phyloP scores from a whole-genome alignment of 2,113 vertebrate genomes.

The Paraplagusia blochii region DNA sequence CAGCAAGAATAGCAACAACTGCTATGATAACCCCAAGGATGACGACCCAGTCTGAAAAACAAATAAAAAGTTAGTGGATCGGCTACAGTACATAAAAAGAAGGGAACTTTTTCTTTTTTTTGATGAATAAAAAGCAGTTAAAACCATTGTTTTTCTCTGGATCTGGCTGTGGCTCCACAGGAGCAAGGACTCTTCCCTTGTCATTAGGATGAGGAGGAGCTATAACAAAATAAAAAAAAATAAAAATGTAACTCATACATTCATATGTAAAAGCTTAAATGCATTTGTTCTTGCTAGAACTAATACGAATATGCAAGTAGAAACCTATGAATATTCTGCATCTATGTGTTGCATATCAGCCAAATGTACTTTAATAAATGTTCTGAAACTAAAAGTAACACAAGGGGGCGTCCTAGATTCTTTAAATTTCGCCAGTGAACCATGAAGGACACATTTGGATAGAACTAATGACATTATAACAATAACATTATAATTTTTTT shows the following conservation, averaged over 20 bases:
- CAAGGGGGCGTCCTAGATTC: constrained; percentile 60
- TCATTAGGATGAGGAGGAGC: background rate
- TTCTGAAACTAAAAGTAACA: constrained; percentile 33
- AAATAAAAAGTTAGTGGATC: constrained; percentile 14
- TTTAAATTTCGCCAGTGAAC: constrained; percentile 9
- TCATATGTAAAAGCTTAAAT: background rate
- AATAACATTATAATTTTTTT: too few relatives aligned
- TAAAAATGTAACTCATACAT: background rate
- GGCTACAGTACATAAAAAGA: constrained; percentile 1
- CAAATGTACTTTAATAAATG: background rate
- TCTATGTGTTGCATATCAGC: too few relatives aligned
- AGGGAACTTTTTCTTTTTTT: background rate
- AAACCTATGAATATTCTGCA: too few relatives aligned
- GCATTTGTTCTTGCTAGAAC: too few relatives aligned
- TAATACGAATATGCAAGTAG: too few relatives aligned
- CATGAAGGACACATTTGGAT: too few relatives aligned
- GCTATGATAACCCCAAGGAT: constrained; percentile 55
- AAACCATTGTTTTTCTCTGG: accelerated
- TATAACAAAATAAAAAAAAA: background rate
- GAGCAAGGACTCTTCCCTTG: background rate
- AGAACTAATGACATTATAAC: too few relatives aligned
- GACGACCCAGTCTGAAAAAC: constrained; percentile 71
- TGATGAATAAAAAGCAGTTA: constrained; percentile 38
- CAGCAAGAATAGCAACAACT: constrained; percentile 55
- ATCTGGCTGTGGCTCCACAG: accelerated